Evolutionary conservation across 2,888 invertebrate species (phyloP).

Genomic region (Callinectes sapidus): DNA sequence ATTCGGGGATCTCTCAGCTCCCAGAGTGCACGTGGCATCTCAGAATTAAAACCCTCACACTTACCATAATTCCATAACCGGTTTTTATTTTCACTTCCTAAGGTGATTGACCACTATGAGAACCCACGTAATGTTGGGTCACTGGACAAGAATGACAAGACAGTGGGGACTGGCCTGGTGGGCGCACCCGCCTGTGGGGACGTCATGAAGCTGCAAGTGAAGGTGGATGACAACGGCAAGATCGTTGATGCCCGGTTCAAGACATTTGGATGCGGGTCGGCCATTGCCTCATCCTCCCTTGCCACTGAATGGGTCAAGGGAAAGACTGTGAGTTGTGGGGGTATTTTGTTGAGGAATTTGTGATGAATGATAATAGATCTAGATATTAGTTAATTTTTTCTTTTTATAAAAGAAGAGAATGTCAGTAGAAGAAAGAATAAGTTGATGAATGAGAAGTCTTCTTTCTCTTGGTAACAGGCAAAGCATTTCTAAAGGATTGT

Average conservation of each 20-base stretch:
- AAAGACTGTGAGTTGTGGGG: conserved; percentile 81
- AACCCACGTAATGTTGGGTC: conserved; percentile 99
- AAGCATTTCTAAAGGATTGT: too few relatives aligned
- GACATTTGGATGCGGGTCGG: conserved; percentile 99
- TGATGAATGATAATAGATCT: background rate
- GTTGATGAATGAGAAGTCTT: too few relatives aligned
- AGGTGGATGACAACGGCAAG: conserved; percentile 94
- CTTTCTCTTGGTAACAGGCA: too few relatives aligned
- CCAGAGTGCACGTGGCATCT: too few relatives aligned
- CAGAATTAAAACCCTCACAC: too few relatives aligned
- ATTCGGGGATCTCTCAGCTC: too few relatives aligned
- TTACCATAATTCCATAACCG: too few relatives aligned
- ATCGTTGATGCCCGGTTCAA: conserved; percentile 99
- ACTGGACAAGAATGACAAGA: conserved; percentile 92
- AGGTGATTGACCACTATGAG: conserved; percentile 99
- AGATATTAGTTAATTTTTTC: background rate
- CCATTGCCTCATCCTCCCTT: conserved; percentile 97
- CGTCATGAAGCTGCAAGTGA: conserved; percentile 99
- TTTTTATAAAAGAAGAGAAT: background rate
- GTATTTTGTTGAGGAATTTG: background rate
- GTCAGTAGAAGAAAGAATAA: background rate
- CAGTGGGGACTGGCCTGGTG: conserved; percentile 97
- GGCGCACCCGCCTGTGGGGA: conserved; percentile 99
- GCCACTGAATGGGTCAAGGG: conserved; percentile 98
- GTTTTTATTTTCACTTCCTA: conserved; percentile 57